A percentile compares a stretch with the other conserved stretches of the same genome.
phyloP scores from a whole-genome alignment of 2,888 invertebrate species.

The Drosophila eohydei region DNA sequence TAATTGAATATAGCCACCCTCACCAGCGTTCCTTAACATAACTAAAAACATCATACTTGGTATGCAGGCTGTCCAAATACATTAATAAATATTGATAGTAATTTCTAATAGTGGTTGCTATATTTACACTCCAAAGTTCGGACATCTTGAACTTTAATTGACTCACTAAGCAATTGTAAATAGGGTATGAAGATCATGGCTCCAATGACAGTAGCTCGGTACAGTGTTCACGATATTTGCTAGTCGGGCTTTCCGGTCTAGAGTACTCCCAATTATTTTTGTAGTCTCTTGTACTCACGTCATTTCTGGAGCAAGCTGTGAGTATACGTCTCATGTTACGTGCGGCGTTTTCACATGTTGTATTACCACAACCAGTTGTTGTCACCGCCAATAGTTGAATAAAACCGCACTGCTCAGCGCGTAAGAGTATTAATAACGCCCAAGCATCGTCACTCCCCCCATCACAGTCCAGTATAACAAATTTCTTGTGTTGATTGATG shows the following conservation, averaged over 20 bases:
- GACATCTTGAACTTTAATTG: no score
- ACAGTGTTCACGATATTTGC: neutral
- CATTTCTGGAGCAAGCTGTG: conserved; percentile 86
- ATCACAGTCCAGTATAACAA: conserved; percentile 87
- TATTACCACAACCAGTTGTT: conserved; percentile 90
- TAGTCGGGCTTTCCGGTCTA: neutral
- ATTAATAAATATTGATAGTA: no score
- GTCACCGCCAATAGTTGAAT: conserved; percentile 88
- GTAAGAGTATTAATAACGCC: conserved; percentile 87
- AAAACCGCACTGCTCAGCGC: conserved; percentile 84
- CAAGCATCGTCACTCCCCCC: conserved; percentile 89
- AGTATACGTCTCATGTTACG: conserved; percentile 90
- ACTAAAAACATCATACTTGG: no score
- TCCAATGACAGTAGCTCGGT: no score
- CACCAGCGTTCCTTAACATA: no score
- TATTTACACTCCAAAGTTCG: no score
- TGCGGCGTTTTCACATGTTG: conserved; percentile 88
- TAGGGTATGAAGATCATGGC: no score
- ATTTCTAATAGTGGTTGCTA: no score
- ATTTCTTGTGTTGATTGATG: conserved; percentile 40
- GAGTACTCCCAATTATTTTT: neutral
- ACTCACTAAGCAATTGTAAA: no score
- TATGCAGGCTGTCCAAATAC: no score
- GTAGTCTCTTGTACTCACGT: conserved; percentile 85
- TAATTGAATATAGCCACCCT: no score